Evolutionary conservation across 2,797 vertebrate species (phyloP).

Genomic region (Enteromius radiatus): DNA sequence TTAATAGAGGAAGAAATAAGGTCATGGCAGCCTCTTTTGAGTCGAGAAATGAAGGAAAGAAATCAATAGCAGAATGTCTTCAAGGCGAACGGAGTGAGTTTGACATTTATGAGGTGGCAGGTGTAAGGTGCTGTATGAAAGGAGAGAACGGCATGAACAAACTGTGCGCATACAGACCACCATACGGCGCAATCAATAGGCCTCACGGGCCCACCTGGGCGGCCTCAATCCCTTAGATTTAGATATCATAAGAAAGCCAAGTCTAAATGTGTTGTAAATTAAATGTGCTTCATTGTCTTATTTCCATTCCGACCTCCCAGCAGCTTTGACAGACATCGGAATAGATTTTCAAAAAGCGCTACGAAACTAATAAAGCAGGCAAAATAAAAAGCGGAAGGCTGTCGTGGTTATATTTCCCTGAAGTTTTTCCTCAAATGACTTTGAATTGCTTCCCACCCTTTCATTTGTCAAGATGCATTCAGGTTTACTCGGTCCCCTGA

Average conservation of each 20-base stretch:
- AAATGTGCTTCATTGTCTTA: slow-evolving; percentile 39
- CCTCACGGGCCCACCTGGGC: not conserved
- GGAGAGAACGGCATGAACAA: slow-evolving; percentile 17
- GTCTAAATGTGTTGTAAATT: slow-evolving; percentile 31
- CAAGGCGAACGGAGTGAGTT: slow-evolving; percentile 32
- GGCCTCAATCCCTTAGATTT: slow-evolving; percentile 26
- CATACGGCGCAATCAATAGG: slow-evolving; percentile 38
- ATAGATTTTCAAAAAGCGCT: slow-evolving; percentile 64
- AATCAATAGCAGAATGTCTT: slow-evolving; percentile 58
- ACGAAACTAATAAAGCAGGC: slow-evolving; percentile 64
- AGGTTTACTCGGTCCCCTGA: slow-evolving; percentile 65
- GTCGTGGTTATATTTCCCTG: slow-evolving; percentile 69
- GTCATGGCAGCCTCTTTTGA: slow-evolving; percentile 50
- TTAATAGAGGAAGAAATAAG: slow-evolving; percentile 39
- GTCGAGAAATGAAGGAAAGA: slow-evolving; percentile 54
- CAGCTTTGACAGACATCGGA: slow-evolving; percentile 69
- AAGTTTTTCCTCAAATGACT: slow-evolving; percentile 66
- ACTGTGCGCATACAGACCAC: slow-evolving; percentile 19
- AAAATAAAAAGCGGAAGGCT: slow-evolving; percentile 67
- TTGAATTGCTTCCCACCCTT: slow-evolving; percentile 69
- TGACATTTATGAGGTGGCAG: slow-evolving; percentile 48
- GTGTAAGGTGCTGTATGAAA: slow-evolving; percentile 24
- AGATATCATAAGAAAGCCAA: slow-evolving; percentile 30
- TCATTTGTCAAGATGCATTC: slow-evolving; percentile 69
- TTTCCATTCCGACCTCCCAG: slow-evolving; percentile 56